Evolutionary conservation across 1,140 invertebrate genomes (phyloP), one percentile per base, ranked within the genome.

Genomic region (Streblospio benedicti): DNA sequence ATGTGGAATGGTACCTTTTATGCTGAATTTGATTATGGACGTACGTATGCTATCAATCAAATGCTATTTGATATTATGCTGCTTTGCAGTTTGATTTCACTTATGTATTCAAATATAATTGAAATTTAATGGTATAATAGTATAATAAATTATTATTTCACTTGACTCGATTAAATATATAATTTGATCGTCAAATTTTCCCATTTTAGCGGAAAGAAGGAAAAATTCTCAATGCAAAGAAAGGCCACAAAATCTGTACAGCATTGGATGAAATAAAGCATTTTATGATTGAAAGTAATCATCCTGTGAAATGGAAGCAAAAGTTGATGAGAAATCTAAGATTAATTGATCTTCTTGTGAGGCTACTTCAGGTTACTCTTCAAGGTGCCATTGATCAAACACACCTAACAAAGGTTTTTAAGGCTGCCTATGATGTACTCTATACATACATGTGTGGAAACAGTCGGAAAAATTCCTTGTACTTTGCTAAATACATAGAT

Each of bases 401-500:
- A 0, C 68, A 76, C 54, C 67, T 77, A 63, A 74, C 72, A 23
- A 57, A 57, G 28, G 63, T 64, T 12, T 61, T 61, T 49, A 61
- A 59, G 45, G 60, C 27, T 25, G 35, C 59, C 33, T 64, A 64
- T 35, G 60, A 64, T 30, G 59, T 64, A 20, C 33, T 64, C 6
- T 62, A 64, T 49, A 61, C 59, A 4, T 78, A 78, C 66, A 74
- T 78, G 73, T 73, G 73, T 35, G 76, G 76, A 9, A 75, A 74
- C 54, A 76, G 74, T 54, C 54, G 75, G 27, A 78, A 78, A 60
- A 78, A 78, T 56, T 75, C 73, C 14, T 67, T 78, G 14, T 78
- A 78, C 65, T 74, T 78, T 57, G 75, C 76, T 47, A 78, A 78
- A 64, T 76, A 78, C 59, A 78, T 78, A 28, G 75, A 77, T 57